Evolutionary conservation across 2,113 vertebrate species (phyloP), one percentile per base, ranked within the genome.

Genomic region (Daubentonia madagascariensis): DNA sequence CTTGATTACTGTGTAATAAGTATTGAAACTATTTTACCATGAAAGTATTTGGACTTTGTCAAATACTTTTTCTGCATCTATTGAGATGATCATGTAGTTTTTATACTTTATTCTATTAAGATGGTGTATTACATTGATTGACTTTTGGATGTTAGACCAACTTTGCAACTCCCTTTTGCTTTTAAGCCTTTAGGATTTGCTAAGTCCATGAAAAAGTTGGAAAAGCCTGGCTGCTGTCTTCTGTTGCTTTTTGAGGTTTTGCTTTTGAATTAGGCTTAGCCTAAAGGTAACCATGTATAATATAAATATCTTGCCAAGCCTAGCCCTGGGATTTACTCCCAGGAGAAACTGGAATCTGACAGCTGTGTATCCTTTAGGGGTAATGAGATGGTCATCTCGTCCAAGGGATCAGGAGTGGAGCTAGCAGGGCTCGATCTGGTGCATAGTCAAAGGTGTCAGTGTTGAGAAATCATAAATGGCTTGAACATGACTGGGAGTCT

Each of bases 141-240:
- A 45, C 20, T 76, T 52, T 93, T 50, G 8, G 28, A 52, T 54
- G 13, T 63, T 85, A 96, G 81, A 40, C 52, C 10, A 95, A 67
- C n/a, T 67, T 92, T 67, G 13, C 1, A 84, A 79, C 20, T 40
- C 30, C 32, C 32, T 67, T 86, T 87, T 93, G 48, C 32, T 88
- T 97, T 97, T 89, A 86, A 86, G 59, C 2, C 28, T 73, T 91
- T 85, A 79, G 18, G 40, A 86, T 80, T 10, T 91, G 43, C 28
- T 79, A 54, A 75, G 35, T 37, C 68, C 25, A 32, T 80, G 57
- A 54, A 75, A 70, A 90, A 40, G 0, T 11, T 96, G 54, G 37
- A 76, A 90, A 90, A 87, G 3, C 28, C 32, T 95, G 28, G 17
- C 37, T 83, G 5, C 52, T 90, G 1, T 65, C 22, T 84, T 83